Conservation (phyloP, 1,140 invertebrate genomes). For the Phthorimaea operculella region DNA sequence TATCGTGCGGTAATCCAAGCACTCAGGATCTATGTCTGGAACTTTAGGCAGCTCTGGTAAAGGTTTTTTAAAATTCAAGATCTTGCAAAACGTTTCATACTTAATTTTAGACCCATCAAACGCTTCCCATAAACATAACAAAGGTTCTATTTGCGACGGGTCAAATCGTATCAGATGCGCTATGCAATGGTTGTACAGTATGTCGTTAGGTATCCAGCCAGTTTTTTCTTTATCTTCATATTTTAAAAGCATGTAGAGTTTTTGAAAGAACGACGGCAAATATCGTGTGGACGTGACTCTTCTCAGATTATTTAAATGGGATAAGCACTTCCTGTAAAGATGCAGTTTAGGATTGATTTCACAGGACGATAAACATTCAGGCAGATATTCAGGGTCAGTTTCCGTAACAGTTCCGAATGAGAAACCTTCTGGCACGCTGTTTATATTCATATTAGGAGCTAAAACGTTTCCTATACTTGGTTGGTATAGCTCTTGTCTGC, state of each 20-base stretch:
- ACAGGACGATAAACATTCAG: conserved; percentile 26
- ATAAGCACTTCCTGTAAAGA: conserved; percentile 25
- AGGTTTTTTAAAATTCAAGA: conserved; percentile 18
- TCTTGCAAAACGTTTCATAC: conserved; percentile 24
- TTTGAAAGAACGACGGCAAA: conserved; percentile 25
- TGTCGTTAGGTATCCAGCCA: conserved; percentile 29
- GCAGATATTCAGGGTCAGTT: conserved; percentile 7
- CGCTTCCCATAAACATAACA: conserved; percentile 20
- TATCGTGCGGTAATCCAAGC: conserved; percentile 20
- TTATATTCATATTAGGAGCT: conserved; percentile 43
- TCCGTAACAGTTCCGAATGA: conserved; percentile 37
- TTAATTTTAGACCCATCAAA: conserved; percentile 22
- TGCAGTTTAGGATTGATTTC: conserved; percentile 36
- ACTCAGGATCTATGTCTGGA: conserved; percentile 13
- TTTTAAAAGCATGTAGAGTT: conserved; percentile 31
- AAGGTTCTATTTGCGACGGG: conserved; percentile 20
- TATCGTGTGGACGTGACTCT: conserved; percentile 17
- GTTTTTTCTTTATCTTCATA: conserved; percentile 34
- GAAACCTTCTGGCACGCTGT: conserved; percentile 32
- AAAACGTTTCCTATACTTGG: conserved; percentile 28
- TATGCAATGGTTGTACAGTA: conserved; percentile 24
- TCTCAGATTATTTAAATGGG: background rate
- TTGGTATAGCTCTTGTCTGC: conserved; percentile 24
- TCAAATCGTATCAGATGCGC: conserved; percentile 18
- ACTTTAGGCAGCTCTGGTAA: conserved; percentile 22